Percentiles rank a stretch among this genome's conserved stretches.
Conservation (phyloP, 1,140 invertebrate species). For the Chrysopa pallens region DNA sequence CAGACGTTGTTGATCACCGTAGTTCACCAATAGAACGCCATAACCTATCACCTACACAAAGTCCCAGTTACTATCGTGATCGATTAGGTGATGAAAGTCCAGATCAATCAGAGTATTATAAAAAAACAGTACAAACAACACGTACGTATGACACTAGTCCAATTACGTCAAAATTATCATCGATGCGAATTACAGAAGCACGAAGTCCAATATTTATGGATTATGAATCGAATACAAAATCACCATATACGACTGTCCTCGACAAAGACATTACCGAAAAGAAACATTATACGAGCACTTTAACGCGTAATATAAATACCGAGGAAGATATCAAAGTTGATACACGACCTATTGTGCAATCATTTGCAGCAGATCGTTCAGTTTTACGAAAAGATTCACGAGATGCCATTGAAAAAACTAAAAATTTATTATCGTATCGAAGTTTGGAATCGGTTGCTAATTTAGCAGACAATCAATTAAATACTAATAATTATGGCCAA, state of each 20-base stretch:
- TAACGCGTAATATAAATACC: not conserved
- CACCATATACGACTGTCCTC: slow-evolving; percentile 7
- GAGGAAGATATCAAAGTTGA: slow-evolving; percentile 32
- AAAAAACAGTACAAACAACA: too few relatives aligned
- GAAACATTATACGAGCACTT: slow-evolving; percentile 11
- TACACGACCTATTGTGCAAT: slow-evolving; percentile 47
- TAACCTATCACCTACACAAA: slow-evolving; percentile 14
- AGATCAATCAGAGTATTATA: not conserved
- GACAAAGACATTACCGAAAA: slow-evolving; percentile 19
- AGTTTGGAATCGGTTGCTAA: slow-evolving; percentile 47
- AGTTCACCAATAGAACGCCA: slow-evolving; percentile 14
- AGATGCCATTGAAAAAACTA: slow-evolving; percentile 64
- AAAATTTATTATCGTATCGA: slow-evolving; percentile 46
- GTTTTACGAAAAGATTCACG: slow-evolving; percentile 50
- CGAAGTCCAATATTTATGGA: slow-evolving; percentile 14
- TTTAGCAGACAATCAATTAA: slow-evolving; percentile 33
- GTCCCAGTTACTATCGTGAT: slow-evolving; percentile 15
- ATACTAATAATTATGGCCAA: slow-evolving; percentile 16
- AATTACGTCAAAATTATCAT: slow-evolving; percentile 10
- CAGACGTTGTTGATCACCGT: slow-evolving; percentile 15
- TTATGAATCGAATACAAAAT: not conserved
- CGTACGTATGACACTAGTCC: too few relatives aligned
- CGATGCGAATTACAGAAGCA: slow-evolving; percentile 12
- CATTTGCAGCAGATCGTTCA: slow-evolving; percentile 38
- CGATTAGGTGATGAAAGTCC: slow-evolving; percentile 9